Base-by-base conservation (phyloP, 2,888 invertebrate genomes). In the Calliphora vomitoria region DNA sequence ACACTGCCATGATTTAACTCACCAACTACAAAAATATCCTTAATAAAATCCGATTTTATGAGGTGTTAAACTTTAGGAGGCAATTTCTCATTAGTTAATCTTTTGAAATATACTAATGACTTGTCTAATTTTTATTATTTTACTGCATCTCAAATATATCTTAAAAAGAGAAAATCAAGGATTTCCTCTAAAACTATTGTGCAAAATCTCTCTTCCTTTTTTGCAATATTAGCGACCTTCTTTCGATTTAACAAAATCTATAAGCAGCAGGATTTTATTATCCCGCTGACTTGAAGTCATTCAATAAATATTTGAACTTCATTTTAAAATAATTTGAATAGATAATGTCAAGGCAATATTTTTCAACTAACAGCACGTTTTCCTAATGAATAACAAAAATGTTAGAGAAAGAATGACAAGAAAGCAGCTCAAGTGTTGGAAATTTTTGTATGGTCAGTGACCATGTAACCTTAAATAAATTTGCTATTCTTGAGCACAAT, bases 61-160 rank as follows among this genome's bases (percentile, higher is more conserved):
- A 71, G 35, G 53, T 71, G 53, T 71, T 71, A 71, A 71, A 25
- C 11, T 71, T 35, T 50, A 35, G 53, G 35, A 71, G 71, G 71
- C 53, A 10, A n/a, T 35, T 18, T 35, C 50, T 10, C 35, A 31
- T 71, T 53, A 71, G 69, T 18, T 71, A 71, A 71, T 71, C 71
- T 71, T 10, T 53, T 18, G 6, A 71, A 44, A 71, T 50, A 4
- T 53, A 18, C 53, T 71, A 71, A 71, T 71, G n/a, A 53, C 18
- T 71, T 71, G 71, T 71, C 35, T 31, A 35, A 18, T 31, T 35
- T 71, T 69, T 69, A 69, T 47, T 68, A 68, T 35, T 64, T 38
- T 64, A 68, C 11, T 4, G 18, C 55, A n/a, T 20, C 20, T 20
- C 3, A 47, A 18, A 13, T 47, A 2, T 18, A 35, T 53, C 11